These are phyloP conservation scores for Tychaedon coryphoeus DNA, from an alignment of 2,113 vertebrate genomes.

Conservation along the genomic window DNA sequence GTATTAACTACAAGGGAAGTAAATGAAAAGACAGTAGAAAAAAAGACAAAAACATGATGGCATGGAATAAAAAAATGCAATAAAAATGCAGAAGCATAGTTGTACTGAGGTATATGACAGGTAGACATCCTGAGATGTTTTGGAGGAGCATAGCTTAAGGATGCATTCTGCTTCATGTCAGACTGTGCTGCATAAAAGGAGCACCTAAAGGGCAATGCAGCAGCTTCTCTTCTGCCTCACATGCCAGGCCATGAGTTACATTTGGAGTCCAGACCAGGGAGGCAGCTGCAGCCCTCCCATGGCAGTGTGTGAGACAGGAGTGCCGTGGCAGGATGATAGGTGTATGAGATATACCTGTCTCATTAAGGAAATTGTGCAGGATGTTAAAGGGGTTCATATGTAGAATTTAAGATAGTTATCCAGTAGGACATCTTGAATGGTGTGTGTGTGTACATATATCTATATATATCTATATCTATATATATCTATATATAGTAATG, in stretches of 20 bases:
- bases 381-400: not conserved
- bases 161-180: not conserved
- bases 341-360: not conserved
- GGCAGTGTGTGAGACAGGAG: not conserved
- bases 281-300: not conserved
- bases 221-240: not conserved
- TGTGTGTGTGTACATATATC: too few relatives aligned
- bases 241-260: not conserved
- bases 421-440: not conserved
- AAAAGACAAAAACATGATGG: not conserved
- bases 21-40: not conserved
- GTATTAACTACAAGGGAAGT: not conserved
- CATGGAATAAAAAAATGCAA: not conserved
- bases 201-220: not conserved
- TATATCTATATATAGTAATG: not conserved
- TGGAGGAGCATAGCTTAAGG: not conserved
- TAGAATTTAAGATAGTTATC: not conserved
- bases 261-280: not conserved
- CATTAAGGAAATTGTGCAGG: not conserved
- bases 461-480: too few relatives aligned
- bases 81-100: not conserved
- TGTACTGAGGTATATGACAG: not conserved
- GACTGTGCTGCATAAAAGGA: rapidly evolving
- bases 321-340: not conserved
- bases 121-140: not conserved